These are phyloP conservation scores for Miltochrista miniata DNA, from an alignment of 2,888 invertebrate genomes.

Conservation along the genomic window DNA sequence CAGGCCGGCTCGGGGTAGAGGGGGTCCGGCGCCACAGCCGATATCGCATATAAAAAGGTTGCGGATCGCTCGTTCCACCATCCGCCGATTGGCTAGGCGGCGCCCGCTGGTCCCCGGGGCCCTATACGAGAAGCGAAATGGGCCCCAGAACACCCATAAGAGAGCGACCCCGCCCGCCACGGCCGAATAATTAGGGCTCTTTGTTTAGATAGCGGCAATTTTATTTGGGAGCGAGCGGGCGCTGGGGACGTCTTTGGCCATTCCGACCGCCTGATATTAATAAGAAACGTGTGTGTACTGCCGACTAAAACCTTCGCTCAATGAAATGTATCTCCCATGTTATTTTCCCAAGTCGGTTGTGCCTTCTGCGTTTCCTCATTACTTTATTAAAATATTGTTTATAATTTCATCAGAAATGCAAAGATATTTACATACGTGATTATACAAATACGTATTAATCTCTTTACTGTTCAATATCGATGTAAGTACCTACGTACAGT, in stretches of 20 bases:
- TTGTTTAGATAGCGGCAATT: constrained; percentile 85
- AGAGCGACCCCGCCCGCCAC: constrained; percentile 87
- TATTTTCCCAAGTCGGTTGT: constrained; percentile 34
- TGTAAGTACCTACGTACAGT: too few relatives aligned
- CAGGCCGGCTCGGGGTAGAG: constrained; percentile 49
- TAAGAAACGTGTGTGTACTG: constrained; percentile 77
- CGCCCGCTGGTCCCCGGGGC: constrained; percentile 84
- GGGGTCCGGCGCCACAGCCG: constrained; percentile 73
- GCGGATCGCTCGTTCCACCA: constrained; percentile 81
- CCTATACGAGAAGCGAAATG: constrained; percentile 87
- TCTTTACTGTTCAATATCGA: too few relatives aligned
- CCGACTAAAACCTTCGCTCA: constrained; percentile 47
- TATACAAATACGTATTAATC: too few relatives aligned
- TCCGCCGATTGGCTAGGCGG: constrained; percentile 86
- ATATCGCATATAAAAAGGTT: constrained; percentile 83
- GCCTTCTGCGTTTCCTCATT: constrained; percentile 15
- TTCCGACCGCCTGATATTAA: constrained; percentile 80
- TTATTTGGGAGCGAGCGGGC: constrained; percentile 84
- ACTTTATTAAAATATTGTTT: constrained; percentile 12
- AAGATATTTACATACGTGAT: too few relatives aligned
- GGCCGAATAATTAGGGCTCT: constrained; percentile 87
- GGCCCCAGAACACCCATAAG: constrained; percentile 88
- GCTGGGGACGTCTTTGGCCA: constrained; percentile 81
- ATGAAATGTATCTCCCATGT: constrained; percentile 53
- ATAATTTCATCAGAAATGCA: not conserved